Evolutionary conservation across 1,140 invertebrate genomes (phyloP).

Genomic region (Procambarus clarkii): DNA sequence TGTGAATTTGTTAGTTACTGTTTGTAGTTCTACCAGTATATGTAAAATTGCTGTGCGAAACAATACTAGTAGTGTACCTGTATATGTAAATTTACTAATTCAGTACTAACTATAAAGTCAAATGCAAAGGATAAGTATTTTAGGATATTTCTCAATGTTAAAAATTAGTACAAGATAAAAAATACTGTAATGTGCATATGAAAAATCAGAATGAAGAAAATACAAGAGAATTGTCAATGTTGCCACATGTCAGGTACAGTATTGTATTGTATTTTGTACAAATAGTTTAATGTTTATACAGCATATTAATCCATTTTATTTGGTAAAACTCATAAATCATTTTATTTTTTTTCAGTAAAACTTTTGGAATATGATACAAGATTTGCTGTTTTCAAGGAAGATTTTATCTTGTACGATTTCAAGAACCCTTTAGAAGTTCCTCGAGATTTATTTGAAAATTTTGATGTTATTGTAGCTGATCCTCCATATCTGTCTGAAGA

Average conservation of each 20-base stretch:
- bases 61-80: too few species aligned
- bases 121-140: too few species aligned
- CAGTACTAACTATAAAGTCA: too few species aligned
- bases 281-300: too few species aligned
- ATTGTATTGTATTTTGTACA: background rate
- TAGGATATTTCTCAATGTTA: too few species aligned
- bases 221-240: background rate
- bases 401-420: constrained; percentile 94
- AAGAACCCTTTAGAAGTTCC: constrained; percentile 86
- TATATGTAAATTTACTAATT: too few species aligned
- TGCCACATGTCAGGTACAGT: background rate
- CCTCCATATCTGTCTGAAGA: constrained; percentile 96
- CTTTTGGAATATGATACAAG: constrained; percentile 81
- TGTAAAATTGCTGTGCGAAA: too few species aligned
- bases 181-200: too few species aligned
- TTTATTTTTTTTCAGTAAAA: constrained; percentile 79
- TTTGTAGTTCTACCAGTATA: too few species aligned
- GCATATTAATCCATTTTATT: too few species aligned
- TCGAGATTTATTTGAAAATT: constrained; percentile 79
- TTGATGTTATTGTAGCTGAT: constrained; percentile 93
- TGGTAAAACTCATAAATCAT: background rate
- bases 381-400: constrained; percentile 86
- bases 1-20: too few species aligned
- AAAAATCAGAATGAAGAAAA: background rate
- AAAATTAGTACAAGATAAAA: too few species aligned